Base-by-base conservation (phyloP, 2,113 vertebrate genomes). In the Morone saxatilis region DNA sequence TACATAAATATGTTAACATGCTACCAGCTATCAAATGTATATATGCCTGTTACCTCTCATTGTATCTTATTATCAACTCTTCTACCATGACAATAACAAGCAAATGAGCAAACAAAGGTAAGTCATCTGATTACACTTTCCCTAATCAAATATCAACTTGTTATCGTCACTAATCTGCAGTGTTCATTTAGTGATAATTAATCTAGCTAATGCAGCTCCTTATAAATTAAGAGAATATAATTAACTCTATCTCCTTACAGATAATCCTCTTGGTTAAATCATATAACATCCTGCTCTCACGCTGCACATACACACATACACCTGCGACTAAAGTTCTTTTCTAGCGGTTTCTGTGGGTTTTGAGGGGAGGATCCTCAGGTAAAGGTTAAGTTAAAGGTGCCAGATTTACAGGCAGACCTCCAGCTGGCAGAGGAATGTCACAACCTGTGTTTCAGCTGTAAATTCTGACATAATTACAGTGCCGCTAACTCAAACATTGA, bases 371-470 rank as follows among this genome's bases (percentile, higher is more conserved):
- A 85, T 81, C 84, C 68, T 78, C 87, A 89, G 90, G 88, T 92
- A 82, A 91, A 85, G 81, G 88, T 91, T 78, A 86, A 89, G 90
- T 87, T 92, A 82, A 91, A 85, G 81, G 88, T 91, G 78, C 66
- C 70, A 91, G 84, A 89, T 94, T 94, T 93, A 95, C 86, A 88
- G 90, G 91, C 86, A 88, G 79, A 92, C 91, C 90, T 94, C 92
- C 94, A 94, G 93, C 94, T 95, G 93, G 86, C 79, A 79, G 69
- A 94, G 93, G 94, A 95, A 96, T 95, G 93, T 90, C 92, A 89
- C 91, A 91, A 83, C 91, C 93, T 92, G 90, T 92, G 90, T 93
- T 95, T 93, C 90, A 92, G 91, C 87, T 83, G 91, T 93, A 93
- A 93, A 95, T 90, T 80, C 89, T 88, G 71, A 83, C 88, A 85